Evolutionary conservation across 2,888 invertebrate species (phyloP).

Genomic region (Siphlonurus alternatus): DNA sequence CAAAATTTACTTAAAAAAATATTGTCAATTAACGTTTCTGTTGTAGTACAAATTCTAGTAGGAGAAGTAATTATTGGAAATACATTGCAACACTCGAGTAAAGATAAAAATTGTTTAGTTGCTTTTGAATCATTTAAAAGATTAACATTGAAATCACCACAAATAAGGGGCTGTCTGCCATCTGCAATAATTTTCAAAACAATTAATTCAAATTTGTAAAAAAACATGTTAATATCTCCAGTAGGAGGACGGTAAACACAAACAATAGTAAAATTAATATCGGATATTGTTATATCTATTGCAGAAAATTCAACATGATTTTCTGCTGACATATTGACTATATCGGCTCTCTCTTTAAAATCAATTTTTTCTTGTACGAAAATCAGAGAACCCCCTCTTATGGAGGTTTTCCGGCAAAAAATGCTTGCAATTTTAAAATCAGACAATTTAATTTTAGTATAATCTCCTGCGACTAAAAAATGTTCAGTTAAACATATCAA

Average conservation of each 20-base stretch:
- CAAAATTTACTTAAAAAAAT: not conserved
- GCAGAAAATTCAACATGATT: not conserved
- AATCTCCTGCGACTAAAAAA: not conserved
- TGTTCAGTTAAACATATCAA: not conserved
- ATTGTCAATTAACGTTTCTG: not conserved
- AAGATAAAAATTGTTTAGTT: not conserved
- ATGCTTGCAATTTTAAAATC: not conserved
- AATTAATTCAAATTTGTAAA: not conserved
- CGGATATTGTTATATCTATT: not conserved
- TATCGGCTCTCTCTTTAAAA: not conserved
- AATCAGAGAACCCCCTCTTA: not conserved
- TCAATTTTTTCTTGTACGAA: not conserved
- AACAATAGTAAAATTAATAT: not conserved
- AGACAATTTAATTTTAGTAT: not conserved
- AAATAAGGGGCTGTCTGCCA: not conserved
- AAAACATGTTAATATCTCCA: not conserved
- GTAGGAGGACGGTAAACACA: not conserved
- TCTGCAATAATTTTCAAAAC: not conserved
- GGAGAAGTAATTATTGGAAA: not conserved
- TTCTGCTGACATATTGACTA: not conserved
- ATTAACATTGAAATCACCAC: not conserved
- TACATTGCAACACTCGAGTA: not conserved
- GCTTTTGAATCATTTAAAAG: not conserved
- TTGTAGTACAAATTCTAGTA: not conserved
- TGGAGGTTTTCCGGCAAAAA: not conserved